These are phyloP conservation scores for Pteronotus mesoamericanus DNA, from an alignment of 2,797 vertebrate genomes.

Conservation along the genomic window DNA sequence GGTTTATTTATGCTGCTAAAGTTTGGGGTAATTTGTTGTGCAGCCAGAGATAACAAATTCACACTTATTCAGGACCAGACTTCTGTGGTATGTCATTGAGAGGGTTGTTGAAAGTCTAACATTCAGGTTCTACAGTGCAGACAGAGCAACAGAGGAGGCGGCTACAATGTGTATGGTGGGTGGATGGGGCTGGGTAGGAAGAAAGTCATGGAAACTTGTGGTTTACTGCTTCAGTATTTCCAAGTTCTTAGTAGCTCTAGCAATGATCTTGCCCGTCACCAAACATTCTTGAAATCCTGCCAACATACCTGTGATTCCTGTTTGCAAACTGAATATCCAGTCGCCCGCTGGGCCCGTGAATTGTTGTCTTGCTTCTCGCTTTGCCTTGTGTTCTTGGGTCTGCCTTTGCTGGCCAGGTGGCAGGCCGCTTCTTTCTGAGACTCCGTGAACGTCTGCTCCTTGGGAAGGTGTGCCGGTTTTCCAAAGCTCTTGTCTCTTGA, in stretches of 20 bases:
- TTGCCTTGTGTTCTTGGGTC: neutral
- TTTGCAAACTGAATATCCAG: neutral
- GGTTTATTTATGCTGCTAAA: neutral
- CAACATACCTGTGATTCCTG: neutral
- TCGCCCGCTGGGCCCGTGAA: accelerated
- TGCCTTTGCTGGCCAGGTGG: neutral
- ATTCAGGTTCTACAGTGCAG: neutral
- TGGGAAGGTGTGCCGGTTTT: neutral
- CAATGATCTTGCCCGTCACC: neutral
- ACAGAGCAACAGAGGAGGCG: neutral
- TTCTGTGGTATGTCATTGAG: neutral
- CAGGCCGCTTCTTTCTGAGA: neutral
- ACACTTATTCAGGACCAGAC: neutral
- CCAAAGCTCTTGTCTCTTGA: neutral
- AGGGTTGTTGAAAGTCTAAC: neutral
- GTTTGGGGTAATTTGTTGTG: neutral
- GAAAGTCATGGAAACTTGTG: neutral
- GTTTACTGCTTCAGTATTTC: neutral
- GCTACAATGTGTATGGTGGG: neutral
- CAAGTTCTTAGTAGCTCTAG: neutral
- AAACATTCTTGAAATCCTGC: neutral
- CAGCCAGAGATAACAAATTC: neutral
- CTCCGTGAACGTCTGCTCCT: neutral
- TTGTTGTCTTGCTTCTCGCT: neutral
- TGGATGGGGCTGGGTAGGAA: neutral